phyloP scores from a whole-genome alignment of 2,797 vertebrate species.

The Pyrocephalus nanus region DNA sequence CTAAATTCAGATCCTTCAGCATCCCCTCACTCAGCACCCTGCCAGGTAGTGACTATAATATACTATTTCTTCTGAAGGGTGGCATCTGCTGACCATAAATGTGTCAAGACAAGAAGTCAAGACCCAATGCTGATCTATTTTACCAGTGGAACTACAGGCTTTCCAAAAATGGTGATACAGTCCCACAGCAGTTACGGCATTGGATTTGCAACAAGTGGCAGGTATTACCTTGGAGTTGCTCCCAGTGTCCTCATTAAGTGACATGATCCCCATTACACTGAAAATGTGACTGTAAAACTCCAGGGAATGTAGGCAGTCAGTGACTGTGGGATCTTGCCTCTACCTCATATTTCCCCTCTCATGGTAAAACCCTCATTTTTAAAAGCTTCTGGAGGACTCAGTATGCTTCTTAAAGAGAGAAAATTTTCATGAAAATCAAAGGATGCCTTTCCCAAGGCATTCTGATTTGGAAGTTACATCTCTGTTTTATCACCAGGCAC shows the following conservation, averaged over 20 bases:
- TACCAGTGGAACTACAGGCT: constrained; percentile 84
- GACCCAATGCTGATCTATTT: constrained; percentile 82
- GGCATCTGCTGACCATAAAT: constrained; percentile 73
- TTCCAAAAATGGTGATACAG: constrained; percentile 85
- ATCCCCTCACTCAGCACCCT: neutral
- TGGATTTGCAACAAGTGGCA: constrained; percentile 78
- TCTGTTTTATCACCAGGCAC: constrained; percentile 69
- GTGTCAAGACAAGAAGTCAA: constrained; percentile 75
- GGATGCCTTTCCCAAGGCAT: neutral
- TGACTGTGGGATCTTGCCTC: neutral
- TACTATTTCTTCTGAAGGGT: constrained; percentile 59
- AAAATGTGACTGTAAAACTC: neutral
- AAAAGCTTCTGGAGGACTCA: neutral
- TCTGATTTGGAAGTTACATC: neutral
- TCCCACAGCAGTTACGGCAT: constrained; percentile 82
- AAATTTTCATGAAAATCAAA: neutral
- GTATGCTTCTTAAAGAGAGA: neutral
- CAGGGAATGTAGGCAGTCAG: neutral
- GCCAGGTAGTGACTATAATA: neutral
- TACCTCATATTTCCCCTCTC: neutral
- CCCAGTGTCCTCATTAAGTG: neutral
- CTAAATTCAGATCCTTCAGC: neutral
- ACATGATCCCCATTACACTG: neutral
- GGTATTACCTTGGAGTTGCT: constrained; percentile 48
- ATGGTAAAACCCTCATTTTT: neutral